Base-by-base conservation (phyloP, 23 tunicate genomes). In the Trididemnum nubilum region DNA sequence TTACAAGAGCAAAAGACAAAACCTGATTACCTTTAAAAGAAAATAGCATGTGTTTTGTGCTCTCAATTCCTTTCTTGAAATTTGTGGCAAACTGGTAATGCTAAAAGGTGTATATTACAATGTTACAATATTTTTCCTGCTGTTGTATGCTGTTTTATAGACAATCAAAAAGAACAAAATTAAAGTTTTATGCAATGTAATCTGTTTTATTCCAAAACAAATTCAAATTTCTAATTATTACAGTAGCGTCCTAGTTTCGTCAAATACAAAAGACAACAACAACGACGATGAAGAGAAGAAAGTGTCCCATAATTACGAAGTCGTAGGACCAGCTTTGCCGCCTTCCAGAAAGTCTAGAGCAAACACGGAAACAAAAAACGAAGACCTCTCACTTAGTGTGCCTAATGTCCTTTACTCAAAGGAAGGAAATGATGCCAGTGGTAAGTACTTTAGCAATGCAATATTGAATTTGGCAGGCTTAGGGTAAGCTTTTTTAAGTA, bases 251-350 rank as follows among this genome's bases (percentile, higher is more conserved):
- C 28, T 61, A 61, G 67, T 24, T 61, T 61, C 67, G 26, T 22
- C 26, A 4, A 22, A 5, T n/a, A 9, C 57, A 9, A 24, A 24
- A 22, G 29, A 61, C 26, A 24, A 73, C 15, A 73, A 73, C 58
- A 73, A 73, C 58, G 29, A 73, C 30, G 26, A 15, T 5, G 31
- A 38, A 18, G 25, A 73, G 31, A 73, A 19, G 28, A 27, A 37
- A 39, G 58, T 2, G 78, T 3, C 26, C 58, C 78, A 73, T 38
- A 73, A 73, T 26, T 73, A 73, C 58, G 78, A 73, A 38, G 58
- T 21, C 2, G 78, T 73, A 21, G 78, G 78, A n/a, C 78, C 78
- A 21, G 78, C 78, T 37, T 30, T 73, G 21, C 75, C 75, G 30
- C 78, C 78, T 9, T 21, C 31, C 2, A 38, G 78, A 73, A 67